Percentiles rank a stretch among this genome's conserved stretches.
These are phyloP conservation scores for Drosophila sproati DNA, from an alignment of 1,140 invertebrate species.

Conservation along the genomic window DNA sequence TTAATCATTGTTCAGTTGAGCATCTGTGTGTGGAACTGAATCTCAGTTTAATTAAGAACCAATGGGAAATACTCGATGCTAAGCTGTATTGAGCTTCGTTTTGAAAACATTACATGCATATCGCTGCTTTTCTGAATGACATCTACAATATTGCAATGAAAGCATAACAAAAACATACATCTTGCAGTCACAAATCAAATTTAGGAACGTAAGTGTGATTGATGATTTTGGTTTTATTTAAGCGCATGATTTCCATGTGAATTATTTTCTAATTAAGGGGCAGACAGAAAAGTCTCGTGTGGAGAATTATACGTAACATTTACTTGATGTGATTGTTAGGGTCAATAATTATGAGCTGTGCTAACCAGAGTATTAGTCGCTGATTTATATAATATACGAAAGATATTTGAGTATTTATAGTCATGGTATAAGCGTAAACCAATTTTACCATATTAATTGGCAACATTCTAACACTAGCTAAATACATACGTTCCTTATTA, in stretches of 20 bases:
- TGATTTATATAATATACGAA: too few species aligned
- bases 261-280: not conserved
- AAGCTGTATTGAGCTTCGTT: not conserved
- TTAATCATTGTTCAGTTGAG: slow-evolving; percentile 27
- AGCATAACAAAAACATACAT: slow-evolving; percentile 18
- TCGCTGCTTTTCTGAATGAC: not conserved
- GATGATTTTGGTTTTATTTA: not conserved
- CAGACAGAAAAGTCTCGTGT: too few species aligned
- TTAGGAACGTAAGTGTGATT: not conserved
- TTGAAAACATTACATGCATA: not conserved
- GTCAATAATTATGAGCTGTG: too few species aligned
- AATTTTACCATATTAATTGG: too few species aligned
- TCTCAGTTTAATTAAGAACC: slow-evolving; percentile 13
- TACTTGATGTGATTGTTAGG: too few species aligned
- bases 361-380: too few species aligned
- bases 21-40: slow-evolving; percentile 14
- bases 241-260: not conserved
- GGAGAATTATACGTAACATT: too few species aligned
- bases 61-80: not conserved
- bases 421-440: too few species aligned
- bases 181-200: not conserved
- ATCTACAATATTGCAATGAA: slow-evolving; percentile 10
- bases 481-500: too few species aligned
- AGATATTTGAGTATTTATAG: too few species aligned
- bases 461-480: too few species aligned